phyloP scores from a whole-genome alignment of 2,113 vertebrate genomes.

The Girardinichthys multiradiatus region DNA sequence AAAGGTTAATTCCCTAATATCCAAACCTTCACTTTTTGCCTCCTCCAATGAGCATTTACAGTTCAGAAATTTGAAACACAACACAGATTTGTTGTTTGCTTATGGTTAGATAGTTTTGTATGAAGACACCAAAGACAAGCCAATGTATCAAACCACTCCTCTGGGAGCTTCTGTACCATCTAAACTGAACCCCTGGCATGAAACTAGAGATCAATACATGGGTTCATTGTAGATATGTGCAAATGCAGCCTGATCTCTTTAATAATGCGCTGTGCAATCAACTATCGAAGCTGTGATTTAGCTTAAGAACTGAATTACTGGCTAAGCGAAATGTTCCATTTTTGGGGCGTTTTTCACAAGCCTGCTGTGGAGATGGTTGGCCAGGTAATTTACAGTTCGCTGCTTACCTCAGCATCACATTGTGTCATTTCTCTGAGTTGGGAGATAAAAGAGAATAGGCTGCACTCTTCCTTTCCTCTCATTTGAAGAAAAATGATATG shows the following conservation, averaged over 20 bases:
- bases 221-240: constrained; percentile 1
- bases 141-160: not conserved
- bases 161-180: not conserved
- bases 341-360: not conserved
- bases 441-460: not conserved
- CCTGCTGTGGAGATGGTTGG: constrained; percentile 19
- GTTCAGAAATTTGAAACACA: too few relatives aligned
- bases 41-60: too few relatives aligned
- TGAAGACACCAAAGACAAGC: too few relatives aligned
- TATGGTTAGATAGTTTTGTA: too few relatives aligned
- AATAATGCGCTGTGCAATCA: not conserved
- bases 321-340: not conserved
- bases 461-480: not conserved
- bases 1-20: too few relatives aligned
- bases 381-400: constrained; percentile 40
- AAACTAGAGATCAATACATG: constrained; percentile 27
- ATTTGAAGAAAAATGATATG: constrained; percentile 23
- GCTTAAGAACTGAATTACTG: not conserved
- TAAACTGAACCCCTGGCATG: constrained; percentile 32
- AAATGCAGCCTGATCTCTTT: not conserved
- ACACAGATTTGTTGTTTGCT: too few relatives aligned
- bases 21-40: too few relatives aligned
- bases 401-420: constrained; percentile 27
- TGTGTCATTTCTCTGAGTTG: constrained; percentile 25
- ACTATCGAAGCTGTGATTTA: constrained; percentile 1